phyloP scores from a whole-genome alignment of 2,888 invertebrate species.

The Pseudococcus jackbeardsleyi region DNA sequence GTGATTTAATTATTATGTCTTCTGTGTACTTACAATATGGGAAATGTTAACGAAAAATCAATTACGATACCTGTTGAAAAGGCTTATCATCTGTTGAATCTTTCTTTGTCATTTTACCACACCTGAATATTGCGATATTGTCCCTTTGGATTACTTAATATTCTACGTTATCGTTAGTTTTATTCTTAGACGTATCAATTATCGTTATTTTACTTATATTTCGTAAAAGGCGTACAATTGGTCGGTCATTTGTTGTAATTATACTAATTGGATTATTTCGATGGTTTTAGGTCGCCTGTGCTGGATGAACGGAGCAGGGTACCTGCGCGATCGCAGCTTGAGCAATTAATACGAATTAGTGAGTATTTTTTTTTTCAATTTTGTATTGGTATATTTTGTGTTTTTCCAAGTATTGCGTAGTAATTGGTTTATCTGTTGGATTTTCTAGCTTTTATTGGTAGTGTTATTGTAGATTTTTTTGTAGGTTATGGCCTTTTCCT shows the following conservation, averaged over 20 bases:
- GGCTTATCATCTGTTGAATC: not conserved
- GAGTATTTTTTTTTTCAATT: not conserved
- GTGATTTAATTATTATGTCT: no score
- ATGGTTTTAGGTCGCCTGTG: not conserved
- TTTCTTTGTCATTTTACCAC: not conserved
- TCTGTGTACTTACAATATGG: no score
- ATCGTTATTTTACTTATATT: not conserved
- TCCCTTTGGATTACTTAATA: not conserved
- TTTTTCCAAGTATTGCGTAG: no score
- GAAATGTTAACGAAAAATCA: not conserved
- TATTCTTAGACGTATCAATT: not conserved
- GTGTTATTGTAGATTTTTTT: no score
- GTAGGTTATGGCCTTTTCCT: no score
- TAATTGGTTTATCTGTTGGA: no score
- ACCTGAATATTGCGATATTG: not conserved
- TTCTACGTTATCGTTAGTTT: not conserved
- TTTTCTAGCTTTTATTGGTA: no score
- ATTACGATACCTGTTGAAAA: not conserved
- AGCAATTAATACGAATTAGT: not conserved
- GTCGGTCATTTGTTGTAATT: not conserved
- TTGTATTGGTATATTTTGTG: no score
- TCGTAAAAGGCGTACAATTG: not conserved
- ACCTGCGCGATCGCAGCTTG: not conserved
- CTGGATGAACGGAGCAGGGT: not conserved
- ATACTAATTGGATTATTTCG: not conserved